Conservation (phyloP, 2,113 vertebrate species). For the Paraplagusia blochii region DNA sequence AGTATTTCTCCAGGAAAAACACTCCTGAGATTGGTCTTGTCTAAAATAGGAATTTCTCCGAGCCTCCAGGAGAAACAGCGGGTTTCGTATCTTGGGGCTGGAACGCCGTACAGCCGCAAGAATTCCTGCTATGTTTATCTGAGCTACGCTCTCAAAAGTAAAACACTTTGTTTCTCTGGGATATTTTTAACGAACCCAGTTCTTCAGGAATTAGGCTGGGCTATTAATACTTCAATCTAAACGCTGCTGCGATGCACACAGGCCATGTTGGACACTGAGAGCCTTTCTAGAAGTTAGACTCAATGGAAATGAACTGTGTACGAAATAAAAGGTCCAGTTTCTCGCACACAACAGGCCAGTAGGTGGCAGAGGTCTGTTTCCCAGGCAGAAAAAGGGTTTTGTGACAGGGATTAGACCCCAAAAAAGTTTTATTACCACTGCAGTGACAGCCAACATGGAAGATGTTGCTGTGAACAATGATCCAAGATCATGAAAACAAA, state of each 20-base stretch:
- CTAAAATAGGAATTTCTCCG: constrained; percentile 58
- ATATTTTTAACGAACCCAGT: constrained; percentile 59
- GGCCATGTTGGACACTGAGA: constrained; percentile 8
- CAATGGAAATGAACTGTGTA: background rate
- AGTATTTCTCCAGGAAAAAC: constrained; percentile 26
- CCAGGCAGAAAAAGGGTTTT: too few relatives aligned
- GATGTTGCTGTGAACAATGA: too few relatives aligned
- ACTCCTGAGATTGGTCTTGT: constrained; percentile 27
- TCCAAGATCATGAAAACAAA: too few relatives aligned
- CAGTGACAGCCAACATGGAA: too few relatives aligned
- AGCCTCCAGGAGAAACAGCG: constrained; percentile 31
- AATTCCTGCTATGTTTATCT: constrained; percentile 59
- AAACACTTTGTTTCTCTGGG: constrained; percentile 44
- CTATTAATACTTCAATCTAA: constrained; percentile 22
- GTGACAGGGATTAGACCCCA: too few relatives aligned
- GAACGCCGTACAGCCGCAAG: constrained; percentile 29
- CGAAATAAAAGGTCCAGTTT: too few relatives aligned
- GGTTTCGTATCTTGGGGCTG: constrained; percentile 22
- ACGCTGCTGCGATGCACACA: background rate
- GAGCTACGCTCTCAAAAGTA: constrained; percentile 41
- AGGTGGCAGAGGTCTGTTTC: too few relatives aligned
- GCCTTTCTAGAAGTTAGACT: background rate
- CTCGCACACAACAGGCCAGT: too few relatives aligned
- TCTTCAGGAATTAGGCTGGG: constrained; percentile 40
- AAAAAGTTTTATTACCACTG: too few relatives aligned